Evolutionary conservation across 2,888 invertebrate genomes (phyloP).

Genomic region (Octonoba sinensis): DNA sequence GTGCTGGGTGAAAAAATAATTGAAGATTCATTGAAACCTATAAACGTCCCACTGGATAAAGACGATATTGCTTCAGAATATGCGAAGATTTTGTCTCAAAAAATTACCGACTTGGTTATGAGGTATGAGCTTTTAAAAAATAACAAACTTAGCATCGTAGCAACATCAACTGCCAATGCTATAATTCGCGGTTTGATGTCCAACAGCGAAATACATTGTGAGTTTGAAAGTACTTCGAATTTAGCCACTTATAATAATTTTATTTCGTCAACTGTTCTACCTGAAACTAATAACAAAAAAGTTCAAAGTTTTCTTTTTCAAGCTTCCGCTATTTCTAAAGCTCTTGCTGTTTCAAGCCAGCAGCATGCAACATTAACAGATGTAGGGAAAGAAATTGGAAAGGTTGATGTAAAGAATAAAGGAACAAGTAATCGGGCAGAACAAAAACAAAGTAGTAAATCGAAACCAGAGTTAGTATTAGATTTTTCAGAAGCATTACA

Average conservation of each 20-base stretch:
- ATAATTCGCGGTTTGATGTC: slow-evolving; percentile 18
- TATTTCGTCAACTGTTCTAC: neutral
- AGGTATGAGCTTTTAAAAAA: slow-evolving; percentile 21
- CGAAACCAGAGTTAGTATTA: neutral
- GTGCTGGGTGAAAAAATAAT: slow-evolving; percentile 6
- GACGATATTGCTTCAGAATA: neutral
- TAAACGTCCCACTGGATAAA: neutral
- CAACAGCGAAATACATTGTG: neutral
- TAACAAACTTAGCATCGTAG: slow-evolving; percentile 19
- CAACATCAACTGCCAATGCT: slow-evolving; percentile 23
- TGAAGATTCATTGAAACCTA: neutral
- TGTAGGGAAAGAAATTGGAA: too few relatives aligned
- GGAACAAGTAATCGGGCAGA: too few relatives aligned
- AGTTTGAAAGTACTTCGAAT: neutral
- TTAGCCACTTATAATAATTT: neutral
- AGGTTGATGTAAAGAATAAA: too few relatives aligned
- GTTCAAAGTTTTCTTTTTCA: too few relatives aligned
- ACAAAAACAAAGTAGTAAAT: neutral
- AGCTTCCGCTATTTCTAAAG: too few relatives aligned
- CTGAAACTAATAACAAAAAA: neutral
- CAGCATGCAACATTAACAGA: too few relatives aligned
- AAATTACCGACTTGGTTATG: slow-evolving; percentile 26
- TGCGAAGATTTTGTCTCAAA: slow-evolving; percentile 20
- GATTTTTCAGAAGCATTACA: slow-evolving; percentile 28
- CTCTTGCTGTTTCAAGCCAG: too few relatives aligned